phyloP scores from a whole-genome alignment of 2,888 invertebrate genomes.

The Nymphalis urticae region DNA sequence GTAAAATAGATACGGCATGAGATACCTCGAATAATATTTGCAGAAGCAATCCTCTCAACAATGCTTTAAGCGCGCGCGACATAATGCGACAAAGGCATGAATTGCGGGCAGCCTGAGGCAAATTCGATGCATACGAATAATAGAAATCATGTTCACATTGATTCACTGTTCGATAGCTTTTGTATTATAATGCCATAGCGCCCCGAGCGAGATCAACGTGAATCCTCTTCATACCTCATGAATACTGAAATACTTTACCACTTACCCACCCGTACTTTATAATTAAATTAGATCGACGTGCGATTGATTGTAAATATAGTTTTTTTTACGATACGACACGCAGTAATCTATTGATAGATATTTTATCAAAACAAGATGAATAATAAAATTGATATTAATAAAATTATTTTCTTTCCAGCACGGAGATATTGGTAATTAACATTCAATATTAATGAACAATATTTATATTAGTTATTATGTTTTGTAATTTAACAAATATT shows the following conservation, averaged over 20 bases:
- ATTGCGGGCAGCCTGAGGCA: constrained; percentile 40
- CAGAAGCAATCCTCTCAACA: constrained; percentile 21
- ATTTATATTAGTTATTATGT: too few relatives aligned
- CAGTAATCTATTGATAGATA: too few relatives aligned
- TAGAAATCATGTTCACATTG: constrained; percentile 62
- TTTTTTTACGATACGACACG: not conserved
- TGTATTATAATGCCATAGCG: constrained; percentile 53
- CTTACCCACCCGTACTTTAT: constrained; percentile 1
- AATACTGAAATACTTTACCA: constrained; percentile 12
- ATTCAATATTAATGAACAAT: too few relatives aligned
- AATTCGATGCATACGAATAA: constrained; percentile 57
- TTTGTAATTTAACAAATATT: too few relatives aligned
- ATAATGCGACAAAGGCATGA: constrained; percentile 37
- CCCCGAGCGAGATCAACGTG: constrained; percentile 27
- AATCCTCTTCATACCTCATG: constrained; percentile 23
- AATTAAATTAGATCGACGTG: constrained; percentile 14
- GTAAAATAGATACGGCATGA: constrained; percentile 9
- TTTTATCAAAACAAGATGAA: too few relatives aligned
- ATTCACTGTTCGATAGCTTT: constrained; percentile 65
- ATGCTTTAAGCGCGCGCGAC: constrained; percentile 31
- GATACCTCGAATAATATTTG: constrained; percentile 21
- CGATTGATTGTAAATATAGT: not conserved
- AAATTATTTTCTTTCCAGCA: too few relatives aligned
- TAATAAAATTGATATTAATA: too few relatives aligned
- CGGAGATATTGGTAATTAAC: too few relatives aligned